Percentiles rank a stretch among this genome's conserved stretches.
Conservation (phyloP, 1,140 invertebrate genomes). For the Meloidogyne hapla region DNA sequence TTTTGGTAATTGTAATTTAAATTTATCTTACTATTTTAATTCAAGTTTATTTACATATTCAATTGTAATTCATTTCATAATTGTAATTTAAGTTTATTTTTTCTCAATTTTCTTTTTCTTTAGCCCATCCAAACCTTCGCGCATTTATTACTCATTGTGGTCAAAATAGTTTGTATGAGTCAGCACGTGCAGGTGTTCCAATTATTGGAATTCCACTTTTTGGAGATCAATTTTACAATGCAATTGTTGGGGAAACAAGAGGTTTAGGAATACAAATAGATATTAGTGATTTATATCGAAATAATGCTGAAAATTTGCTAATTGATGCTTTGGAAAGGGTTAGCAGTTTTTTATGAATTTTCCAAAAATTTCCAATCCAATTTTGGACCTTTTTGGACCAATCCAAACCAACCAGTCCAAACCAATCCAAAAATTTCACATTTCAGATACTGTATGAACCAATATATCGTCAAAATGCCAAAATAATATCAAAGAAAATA, state of each 20-base stretch:
- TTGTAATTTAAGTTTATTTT: too few species aligned
- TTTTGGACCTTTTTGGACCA: background rate
- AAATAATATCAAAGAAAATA: slow-evolving; percentile 31
- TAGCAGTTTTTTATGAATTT: too few species aligned
- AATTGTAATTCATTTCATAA: too few species aligned
- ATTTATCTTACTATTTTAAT: too few species aligned
- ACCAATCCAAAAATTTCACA: slow-evolving; percentile 24
- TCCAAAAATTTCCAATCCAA: too few species aligned
- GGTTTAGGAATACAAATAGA: slow-evolving; percentile 55
- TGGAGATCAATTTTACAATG: slow-evolving; percentile 70
- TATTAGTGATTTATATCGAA: slow-evolving; percentile 41
- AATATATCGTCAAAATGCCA: too few species aligned
- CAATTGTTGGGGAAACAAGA: slow-evolving; percentile 47
- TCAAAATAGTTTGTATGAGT: slow-evolving; percentile 71
- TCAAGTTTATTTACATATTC: too few species aligned
- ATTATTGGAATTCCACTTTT: slow-evolving; percentile 72
- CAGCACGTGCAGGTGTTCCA: slow-evolving; percentile 71
- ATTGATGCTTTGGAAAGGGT: background rate
- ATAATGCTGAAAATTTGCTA: slow-evolving; percentile 17
- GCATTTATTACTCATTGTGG: slow-evolving; percentile 74
- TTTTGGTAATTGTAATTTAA: too few species aligned
- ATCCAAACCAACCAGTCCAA: background rate
- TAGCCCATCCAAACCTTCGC: slow-evolving; percentile 73
- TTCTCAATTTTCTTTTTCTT: background rate
- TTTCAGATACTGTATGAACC: slow-evolving; percentile 26